Base-by-base conservation (phyloP, 2,888 invertebrate genomes). In the Drosophila nigricruria region DNA sequence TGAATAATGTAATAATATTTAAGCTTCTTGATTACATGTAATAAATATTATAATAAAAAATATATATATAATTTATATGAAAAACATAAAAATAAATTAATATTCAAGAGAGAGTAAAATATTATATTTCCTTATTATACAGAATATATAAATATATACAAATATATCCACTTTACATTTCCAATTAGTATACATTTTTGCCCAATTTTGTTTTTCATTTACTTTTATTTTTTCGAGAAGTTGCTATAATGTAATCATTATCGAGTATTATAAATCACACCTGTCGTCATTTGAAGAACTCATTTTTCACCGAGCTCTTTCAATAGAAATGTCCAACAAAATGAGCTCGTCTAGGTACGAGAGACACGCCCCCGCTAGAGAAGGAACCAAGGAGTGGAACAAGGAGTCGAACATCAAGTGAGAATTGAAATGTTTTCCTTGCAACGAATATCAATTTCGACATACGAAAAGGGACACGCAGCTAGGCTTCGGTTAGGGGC, bases 371-470 rank as follows among this genome's bases (percentile, higher is more conserved):
- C 62, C 57, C 68, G 30, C 8, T 50, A 49, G 6, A 54, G 54
- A 61, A 40, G 30, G 58, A 65, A 14, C 62, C 62, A 66, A 36
- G 30, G 58, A 65, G 61, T 60, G 43, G 36, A 64, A 71, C 58
- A 69, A 61, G n/a, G n/a, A n/a, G 58, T 45, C 50, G 58, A 87
- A 80, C 77, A 79, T 73, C 71, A 70, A 86, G 78, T 82, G 82
- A 82, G 88, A 88, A 87, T 87, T 87, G 88, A 87, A 87, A 86
- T 86, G 88, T 87, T 86, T 77, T 73, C 77, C 70, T 81, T 76
- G 72, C 73, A 79, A 86, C 80, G 82, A 80, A 78, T 86, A 85
- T 82, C 81, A 80, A 83, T 80, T 88, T 82, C 82, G 88, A 85
- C 79, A 81, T 18, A 74, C 49, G 38, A 52, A 77, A 61, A 70